Evolutionary conservation across 2,113 vertebrate genomes (phyloP), one percentile per base, ranked within the genome.

Genomic region (Mixornis gularis): DNA sequence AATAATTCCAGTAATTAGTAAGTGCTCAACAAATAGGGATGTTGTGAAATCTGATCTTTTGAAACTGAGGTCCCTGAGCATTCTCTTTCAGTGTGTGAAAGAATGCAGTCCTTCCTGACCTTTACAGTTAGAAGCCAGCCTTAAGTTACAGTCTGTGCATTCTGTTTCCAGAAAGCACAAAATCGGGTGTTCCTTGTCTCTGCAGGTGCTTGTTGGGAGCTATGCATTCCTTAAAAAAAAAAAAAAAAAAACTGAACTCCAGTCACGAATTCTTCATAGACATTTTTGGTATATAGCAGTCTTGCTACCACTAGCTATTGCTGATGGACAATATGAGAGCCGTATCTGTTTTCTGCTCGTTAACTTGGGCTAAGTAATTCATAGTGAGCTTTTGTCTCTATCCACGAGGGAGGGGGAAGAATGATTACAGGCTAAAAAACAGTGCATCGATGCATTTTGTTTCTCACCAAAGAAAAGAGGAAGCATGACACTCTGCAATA

Each of bases 141-240:
- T 24, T 70, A 66, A 0, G 0, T 9, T 44, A 41, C 0, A 1
- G 6, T 26, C 48, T 48, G 20, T 32, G 12, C 3, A 2, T 60
- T 84, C 65, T 88, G 36, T 32, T 69, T 34, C 26, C 63, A 73
- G 34, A 76, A 60, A 65, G 34, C 19, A 43, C 10, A 30, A 30
- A 76, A 68, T 13, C 52, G 27, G 17, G 20, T 81, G 55, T 6
- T 62, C 20, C n/a, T 59, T 58, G 20, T 58, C 73, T 15, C 17
- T 58, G 26, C 20, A 48, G 4, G 7, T 16, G 22, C 27, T 71
- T 36, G 10, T 56, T 40, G 5, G 19, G 32, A 70, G 24, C 21
- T n/a, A 17, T 3, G 3, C 7, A 17, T 49, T 64, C 16, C 11
- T 6, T 12, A 7, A n/a, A 77, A 62, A 34, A 52, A 30, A 22